phyloP scores from a whole-genome alignment of 2,888 invertebrate species.

The Microchrysa polita region DNA sequence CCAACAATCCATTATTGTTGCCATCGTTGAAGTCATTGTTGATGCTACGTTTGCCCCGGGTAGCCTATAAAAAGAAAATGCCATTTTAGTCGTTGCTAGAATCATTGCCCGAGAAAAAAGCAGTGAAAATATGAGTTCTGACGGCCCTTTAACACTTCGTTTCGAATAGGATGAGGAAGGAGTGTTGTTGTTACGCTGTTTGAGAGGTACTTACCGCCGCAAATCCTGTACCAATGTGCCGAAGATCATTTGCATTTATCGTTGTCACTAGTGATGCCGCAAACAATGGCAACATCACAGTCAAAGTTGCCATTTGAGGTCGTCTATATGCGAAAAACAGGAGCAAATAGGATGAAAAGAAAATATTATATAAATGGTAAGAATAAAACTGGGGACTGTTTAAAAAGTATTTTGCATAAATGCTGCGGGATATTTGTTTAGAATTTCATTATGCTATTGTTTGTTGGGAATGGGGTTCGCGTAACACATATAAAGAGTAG shows the following conservation, averaged over 20 bases:
- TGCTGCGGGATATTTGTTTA: slow-evolving; percentile 22
- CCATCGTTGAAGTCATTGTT: slow-evolving; percentile 19
- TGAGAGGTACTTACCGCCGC: slow-evolving; percentile 30
- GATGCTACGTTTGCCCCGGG: slow-evolving; percentile 32
- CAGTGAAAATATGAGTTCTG: slow-evolving; percentile 18
- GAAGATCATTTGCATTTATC: slow-evolving; percentile 31
- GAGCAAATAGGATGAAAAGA: background rate
- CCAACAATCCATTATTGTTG: background rate
- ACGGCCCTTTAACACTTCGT: background rate
- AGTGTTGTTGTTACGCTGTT: too few relatives aligned
- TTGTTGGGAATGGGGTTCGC: background rate
- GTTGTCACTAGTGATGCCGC: slow-evolving; percentile 38
- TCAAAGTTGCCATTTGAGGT: slow-evolving; percentile 42
- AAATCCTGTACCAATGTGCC: slow-evolving; percentile 24
- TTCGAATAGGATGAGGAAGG: background rate
- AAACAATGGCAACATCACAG: slow-evolving; percentile 43
- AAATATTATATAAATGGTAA: background rate
- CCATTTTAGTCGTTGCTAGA: background rate
- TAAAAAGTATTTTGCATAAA: slow-evolving; percentile 40
- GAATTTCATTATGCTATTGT: background rate
- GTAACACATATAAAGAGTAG: too few relatives aligned
- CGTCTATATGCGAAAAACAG: slow-evolving; percentile 22
- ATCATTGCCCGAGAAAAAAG: background rate
- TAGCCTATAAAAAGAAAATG: slow-evolving; percentile 20
- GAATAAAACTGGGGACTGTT: slow-evolving; percentile 17